Base-by-base conservation (phyloP, 37 sponge, comb jelly and placozoan genomes). In the Crambe crambe region DNA sequence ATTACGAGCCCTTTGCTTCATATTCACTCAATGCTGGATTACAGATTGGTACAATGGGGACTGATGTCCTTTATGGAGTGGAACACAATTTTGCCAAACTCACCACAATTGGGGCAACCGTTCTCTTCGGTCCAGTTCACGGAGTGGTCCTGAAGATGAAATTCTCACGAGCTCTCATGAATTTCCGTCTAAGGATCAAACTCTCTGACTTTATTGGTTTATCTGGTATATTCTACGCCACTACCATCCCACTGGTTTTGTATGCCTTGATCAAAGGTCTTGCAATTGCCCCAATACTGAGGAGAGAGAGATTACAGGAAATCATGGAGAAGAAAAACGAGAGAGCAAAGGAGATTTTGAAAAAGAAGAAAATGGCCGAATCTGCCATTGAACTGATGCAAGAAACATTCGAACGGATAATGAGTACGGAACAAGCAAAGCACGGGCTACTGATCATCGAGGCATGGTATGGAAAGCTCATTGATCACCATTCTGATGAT, bases 401-500 rank as follows among this genome's bases (percentile, higher is more conserved):
- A 44, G 94, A 87, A 32, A 88, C 92, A 26, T 75, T 95, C 4
- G 90, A 98, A 72, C 56, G 95, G 31, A 76, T 78, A 6, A 68
- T 91, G 2, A 40, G 22, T 17, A 38, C 67, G 6, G 99, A 98
- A 75, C 83, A 85, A 37, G 85, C 82, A 0, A 81, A 78, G 29
- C 89, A 85, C 20, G 99, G 99, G 0, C 81, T 98, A 18, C 61
- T 95, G 44, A 86, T 98, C 17, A 41, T 69, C 21, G 95, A 93
- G 69, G 99, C 96, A 29, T 95, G 94, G 92, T 98, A 93, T 70
- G 99, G 99, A n/a, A 85, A 78, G 37, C 80, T 97, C 75, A 79
- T 80, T 27, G 85, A 76, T 31, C 39, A 58, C 34, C 39, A 70
- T 10, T 36, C 72, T 25, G 80, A 47, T 1, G 76, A 67, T 9